These are phyloP conservation scores for Listrodromus nycthemerus DNA, from an alignment of 2,888 invertebrate genomes.

Conservation along the genomic window DNA sequence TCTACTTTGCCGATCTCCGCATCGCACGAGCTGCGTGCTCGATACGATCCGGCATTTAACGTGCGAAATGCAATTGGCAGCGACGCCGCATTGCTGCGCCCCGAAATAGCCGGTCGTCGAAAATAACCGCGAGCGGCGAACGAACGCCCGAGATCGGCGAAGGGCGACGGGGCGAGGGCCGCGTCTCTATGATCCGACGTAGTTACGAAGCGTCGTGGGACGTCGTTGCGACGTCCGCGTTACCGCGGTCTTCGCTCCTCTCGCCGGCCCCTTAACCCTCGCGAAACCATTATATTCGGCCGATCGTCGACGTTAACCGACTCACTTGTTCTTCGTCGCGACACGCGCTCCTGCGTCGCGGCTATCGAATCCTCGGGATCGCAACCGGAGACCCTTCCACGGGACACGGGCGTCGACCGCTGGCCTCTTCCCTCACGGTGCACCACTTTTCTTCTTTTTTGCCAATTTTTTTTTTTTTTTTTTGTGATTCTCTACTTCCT, in stretches of 20 bases:
- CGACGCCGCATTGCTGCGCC: slow-evolving; percentile 48
- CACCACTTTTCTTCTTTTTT: slow-evolving; percentile 23
- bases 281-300: background rate
- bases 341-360: background rate
- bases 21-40: slow-evolving; percentile 29
- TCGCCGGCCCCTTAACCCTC: background rate
- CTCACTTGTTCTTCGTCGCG: slow-evolving; percentile 3
- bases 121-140: slow-evolving; percentile 54
- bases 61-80: slow-evolving; percentile 52
- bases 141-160: background rate
- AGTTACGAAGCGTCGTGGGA: background rate
- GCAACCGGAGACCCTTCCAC: slow-evolving; percentile 3
- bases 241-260: background rate
- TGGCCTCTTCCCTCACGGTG: slow-evolving; percentile 47
- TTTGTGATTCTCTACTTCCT: background rate
- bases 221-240: slow-evolving; percentile 3
- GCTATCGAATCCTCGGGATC: slow-evolving; percentile 58
- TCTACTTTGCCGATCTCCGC: slow-evolving; percentile 10
- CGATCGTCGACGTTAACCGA: slow-evolving; percentile 3
- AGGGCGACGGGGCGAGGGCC: background rate
- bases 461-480: background rate
- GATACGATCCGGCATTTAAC: slow-evolving; percentile 55
- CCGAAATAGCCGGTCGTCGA: slow-evolving; percentile 60
- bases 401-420: slow-evolving; percentile 44
- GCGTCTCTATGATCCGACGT: background rate